Evolutionary conservation across 1,140 invertebrate species (phyloP), one percentile per base, ranked within the genome.

Genomic region (Papilio helenus): DNA sequence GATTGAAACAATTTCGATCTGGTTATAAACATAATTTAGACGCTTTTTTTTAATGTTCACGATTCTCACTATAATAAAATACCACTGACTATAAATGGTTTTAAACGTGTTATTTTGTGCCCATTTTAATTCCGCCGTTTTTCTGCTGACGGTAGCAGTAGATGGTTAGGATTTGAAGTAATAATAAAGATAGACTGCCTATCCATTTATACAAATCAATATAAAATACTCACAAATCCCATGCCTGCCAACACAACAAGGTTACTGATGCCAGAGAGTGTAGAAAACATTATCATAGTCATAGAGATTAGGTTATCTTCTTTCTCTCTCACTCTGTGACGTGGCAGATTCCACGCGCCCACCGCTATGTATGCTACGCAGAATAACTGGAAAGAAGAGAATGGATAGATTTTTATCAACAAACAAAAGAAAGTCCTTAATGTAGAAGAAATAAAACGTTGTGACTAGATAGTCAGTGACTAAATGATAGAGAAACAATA

Each of bases 291-390:
- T 23, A 93, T 86, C 83, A 89, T 88, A 12, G 92, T 92, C 90
- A 94, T 92, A 18, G 90, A 92, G 4, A 93, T 92, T 12, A 94
- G 86, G 81, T 93, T 94, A 80, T 93, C 92, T 82, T 94, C 92
- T 7, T 85, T 87, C n/a, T 89, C 86, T 16, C 91, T 83, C 20
- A 86, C 80, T 42, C 72, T 80, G 68, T 94, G 87, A 0, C 82
- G 79, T 0, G 90, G 92, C 0, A 94, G 84, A 58, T 88, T 86
- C 91, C 90, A 92, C 1, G 89, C 89, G 0, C 91, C 91, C 0
- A 84, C 87, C 39, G 82, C 82, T 49, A 94, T 92, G 79, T 89
- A 84, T 2, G 83, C 83, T 26, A 92, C 72, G 72, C 92, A 93
- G 29, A 79, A 72, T 42, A 91, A 9, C 92, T 93, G 88, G 10